phyloP scores from a whole-genome alignment of 2,888 invertebrate genomes.

The Lapara coniferarum region DNA sequence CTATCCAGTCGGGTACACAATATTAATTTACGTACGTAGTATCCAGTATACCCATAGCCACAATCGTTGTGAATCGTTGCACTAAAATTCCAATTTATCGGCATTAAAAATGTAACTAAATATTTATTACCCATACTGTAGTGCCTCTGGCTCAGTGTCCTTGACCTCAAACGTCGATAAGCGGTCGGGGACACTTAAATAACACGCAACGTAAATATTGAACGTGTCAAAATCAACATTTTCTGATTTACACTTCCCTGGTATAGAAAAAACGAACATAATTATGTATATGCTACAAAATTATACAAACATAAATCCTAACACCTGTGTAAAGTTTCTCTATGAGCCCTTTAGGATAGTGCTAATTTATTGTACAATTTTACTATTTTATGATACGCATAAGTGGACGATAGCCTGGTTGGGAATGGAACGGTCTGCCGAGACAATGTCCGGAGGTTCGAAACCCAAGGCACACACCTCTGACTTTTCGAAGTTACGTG shows the following conservation, averaged over 20 bases:
- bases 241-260: constrained; percentile 54
- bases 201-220: constrained; percentile 57
- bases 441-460: no score
- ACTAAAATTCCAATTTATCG: no score
- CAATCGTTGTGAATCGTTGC: no score
- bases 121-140: neutral
- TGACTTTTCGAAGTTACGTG: no score
- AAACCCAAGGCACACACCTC: no score
- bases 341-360: neutral
- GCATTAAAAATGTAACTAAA: no score
- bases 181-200: constrained; percentile 53
- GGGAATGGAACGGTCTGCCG: no score
- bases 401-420: no score
- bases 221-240: constrained; percentile 66
- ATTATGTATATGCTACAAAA: constrained; percentile 40
- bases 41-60: no score
- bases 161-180: constrained; percentile 54
- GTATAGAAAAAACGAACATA: constrained; percentile 39
- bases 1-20: no score
- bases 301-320: constrained; percentile 34
- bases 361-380: constrained; percentile 12
- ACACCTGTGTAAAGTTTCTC: constrained; percentile 18
- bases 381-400: neutral
- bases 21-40: no score
- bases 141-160: constrained; percentile 40